Evolutionary conservation across 2,113 vertebrate species (phyloP).

Genomic region (Heliornis fulica): DNA sequence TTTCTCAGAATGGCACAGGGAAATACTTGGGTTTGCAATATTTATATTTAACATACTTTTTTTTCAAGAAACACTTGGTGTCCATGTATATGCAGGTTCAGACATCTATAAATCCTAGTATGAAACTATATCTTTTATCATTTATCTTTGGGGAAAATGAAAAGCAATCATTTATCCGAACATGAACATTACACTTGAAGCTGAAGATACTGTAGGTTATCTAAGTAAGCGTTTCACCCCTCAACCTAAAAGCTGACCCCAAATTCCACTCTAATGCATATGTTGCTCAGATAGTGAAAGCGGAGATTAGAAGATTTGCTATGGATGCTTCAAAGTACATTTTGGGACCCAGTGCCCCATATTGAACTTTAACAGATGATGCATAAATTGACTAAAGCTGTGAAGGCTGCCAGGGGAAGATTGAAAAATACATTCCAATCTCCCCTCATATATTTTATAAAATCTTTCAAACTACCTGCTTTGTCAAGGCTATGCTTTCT

Average conservation of each 20-base stretch:
- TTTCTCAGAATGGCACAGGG: not conserved
- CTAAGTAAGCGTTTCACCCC: not conserved
- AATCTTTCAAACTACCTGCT: not conserved
- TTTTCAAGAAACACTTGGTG: not conserved
- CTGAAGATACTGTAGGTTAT: constrained; percentile 35
- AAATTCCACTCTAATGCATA: constrained; percentile 27
- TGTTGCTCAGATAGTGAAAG: constrained; percentile 3
- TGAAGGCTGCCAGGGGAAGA: constrained; percentile 3
- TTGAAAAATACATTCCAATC: not conserved
- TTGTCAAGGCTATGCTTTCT: not conserved
- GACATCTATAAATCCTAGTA: not conserved
- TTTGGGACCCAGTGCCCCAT: not conserved
- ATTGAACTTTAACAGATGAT: constrained; percentile 41
- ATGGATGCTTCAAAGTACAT: constrained; percentile 24
- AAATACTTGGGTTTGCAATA: not conserved
- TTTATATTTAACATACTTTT: not conserved
- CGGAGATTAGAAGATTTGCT: constrained; percentile 27
- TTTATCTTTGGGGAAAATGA: constrained; percentile 20
- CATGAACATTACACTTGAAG: constrained; percentile 9
- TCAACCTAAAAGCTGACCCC: not conserved
- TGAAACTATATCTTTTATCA: constrained; percentile 3
- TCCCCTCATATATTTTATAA: not conserved
- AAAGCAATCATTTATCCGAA: constrained; percentile 43
- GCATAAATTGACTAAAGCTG: constrained; percentile 27
- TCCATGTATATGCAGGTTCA: not conserved